Percentiles rank a stretch among this genome's conserved stretches.
Evolutionary conservation across 2,888 invertebrate species (phyloP).

Genomic region (Fragum fragum): DNA sequence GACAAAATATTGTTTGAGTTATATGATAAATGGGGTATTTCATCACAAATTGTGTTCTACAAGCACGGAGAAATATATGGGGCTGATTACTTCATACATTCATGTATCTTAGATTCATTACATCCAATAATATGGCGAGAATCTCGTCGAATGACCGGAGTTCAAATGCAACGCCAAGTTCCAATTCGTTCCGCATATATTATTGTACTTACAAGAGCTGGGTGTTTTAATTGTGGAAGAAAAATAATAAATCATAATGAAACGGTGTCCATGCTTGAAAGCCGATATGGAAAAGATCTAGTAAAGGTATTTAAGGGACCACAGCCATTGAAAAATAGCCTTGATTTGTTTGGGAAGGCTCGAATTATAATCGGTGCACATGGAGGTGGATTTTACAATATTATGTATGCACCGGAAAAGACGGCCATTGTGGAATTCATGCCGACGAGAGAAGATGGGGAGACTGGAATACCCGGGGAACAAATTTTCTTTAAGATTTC

Average conservation of each 20-base stretch:
- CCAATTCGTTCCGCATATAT: conserved; percentile 1
- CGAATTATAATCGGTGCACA: conserved; percentile 25
- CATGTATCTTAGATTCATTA: conserved; percentile 23
- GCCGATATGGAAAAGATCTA: conserved; percentile 2
- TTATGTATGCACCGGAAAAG: conserved; percentile 23
- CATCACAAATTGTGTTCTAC: conserved; percentile 7
- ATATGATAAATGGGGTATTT: conserved; percentile 17
- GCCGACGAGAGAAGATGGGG: conserved; percentile 26
- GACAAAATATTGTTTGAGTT: conserved; percentile 38
- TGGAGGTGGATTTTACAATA: conserved; percentile 34
- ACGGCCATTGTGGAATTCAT: conserved; percentile 18
- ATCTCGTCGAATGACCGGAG: conserved; percentile 17
- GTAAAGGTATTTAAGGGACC: conserved; percentile 25
- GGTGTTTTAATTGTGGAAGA: conserved; percentile 32
- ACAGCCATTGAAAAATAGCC: background rate
- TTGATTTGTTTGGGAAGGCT: conserved; percentile 16
- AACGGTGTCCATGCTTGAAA: background rate
- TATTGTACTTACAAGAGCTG: conserved; percentile 12
- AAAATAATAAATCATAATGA: conserved; percentile 15
- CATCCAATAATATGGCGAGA: conserved; percentile 36
- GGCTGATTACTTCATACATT: conserved; percentile 25
- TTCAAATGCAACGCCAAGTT: background rate
- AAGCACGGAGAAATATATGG: conserved; percentile 3
- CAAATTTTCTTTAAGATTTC: conserved; percentile 25
- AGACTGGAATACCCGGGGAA: conserved; percentile 5